A percentile compares a stretch with the other conserved stretches of the same genome.
Evolutionary conservation across 2,888 invertebrate species (phyloP).

Genomic region (Acanthosepion esculentum): DNA sequence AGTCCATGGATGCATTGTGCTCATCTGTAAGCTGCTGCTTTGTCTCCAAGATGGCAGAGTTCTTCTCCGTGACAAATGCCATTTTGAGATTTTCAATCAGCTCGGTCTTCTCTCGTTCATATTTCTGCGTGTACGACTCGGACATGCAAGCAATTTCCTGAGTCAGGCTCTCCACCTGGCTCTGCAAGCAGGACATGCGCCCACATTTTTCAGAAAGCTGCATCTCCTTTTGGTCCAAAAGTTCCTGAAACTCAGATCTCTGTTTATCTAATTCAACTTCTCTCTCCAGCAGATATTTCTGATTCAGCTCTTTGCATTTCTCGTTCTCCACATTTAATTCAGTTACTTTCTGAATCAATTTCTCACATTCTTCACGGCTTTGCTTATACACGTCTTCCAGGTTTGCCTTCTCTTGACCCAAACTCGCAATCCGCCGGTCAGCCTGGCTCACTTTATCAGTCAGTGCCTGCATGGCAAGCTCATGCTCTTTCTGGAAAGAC

Average conservation of each 20-base stretch:
- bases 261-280: constrained; percentile 64
- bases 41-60: constrained; percentile 81
- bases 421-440: constrained; percentile 34
- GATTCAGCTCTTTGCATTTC: constrained; percentile 75
- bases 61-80: constrained; percentile 77
- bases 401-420: not conserved
- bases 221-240: constrained; percentile 64
- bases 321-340: constrained; percentile 73
- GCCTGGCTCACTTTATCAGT: constrained; percentile 45
- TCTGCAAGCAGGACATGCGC: not conserved
- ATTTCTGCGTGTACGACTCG: constrained; percentile 54
- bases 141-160: constrained; percentile 49
- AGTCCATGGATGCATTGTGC: constrained; percentile 48
- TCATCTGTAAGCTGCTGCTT: constrained; percentile 54
- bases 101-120: constrained; percentile 60
- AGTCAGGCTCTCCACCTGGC: constrained; percentile 49
- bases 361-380: constrained; percentile 52
- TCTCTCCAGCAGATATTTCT: constrained; percentile 59
- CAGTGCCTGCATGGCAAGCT: not conserved
- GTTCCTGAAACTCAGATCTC: constrained; percentile 58
- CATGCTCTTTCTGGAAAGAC: constrained; percentile 42
- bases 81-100: constrained; percentile 57
- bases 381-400: constrained; percentile 51
- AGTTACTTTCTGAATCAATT: constrained; percentile 54
- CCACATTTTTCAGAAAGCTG: constrained; percentile 68